Base-by-base conservation (phyloP, 2,113 vertebrate species). In the Chlorodrepanis virens region DNA sequence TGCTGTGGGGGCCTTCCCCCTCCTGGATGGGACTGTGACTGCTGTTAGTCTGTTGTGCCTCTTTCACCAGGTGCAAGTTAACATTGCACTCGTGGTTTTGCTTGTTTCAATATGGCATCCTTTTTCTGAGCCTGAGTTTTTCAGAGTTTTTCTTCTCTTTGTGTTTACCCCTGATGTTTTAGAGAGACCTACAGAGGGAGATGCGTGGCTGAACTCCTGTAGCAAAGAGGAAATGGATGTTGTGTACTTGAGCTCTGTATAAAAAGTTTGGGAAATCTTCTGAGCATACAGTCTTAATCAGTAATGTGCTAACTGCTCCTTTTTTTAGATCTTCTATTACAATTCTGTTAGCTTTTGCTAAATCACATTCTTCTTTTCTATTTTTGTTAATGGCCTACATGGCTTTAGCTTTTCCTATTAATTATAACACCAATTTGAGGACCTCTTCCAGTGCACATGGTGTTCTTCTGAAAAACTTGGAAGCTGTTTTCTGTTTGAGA, bases 21-120 rank as follows among this genome's bases (percentile, higher is more conserved):
- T 64, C 64, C 57, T 31, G 18, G 35, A 20, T 13, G 37, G 24
- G 45, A 16, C 44, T 25, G 21, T 31, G 57, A 2, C 3, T 45
- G 25, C 12, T 7, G 3, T 14, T 52, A 9, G 4, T 15, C 53
- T 68, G 15, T 42, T 63, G 35, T 77, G 15, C 54, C 17, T 39
- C 44, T 81, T 83, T 76, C 1, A 2, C 29, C 45, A 12, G 17
- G 13, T n/a, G 5, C 7, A 60, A 60, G 11, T 45, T 50, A 69
- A 33, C 3, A 1, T 14, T 67, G 53, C 44, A 23, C 2, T 92
- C 0, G 0, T 39, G 33, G 6, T 45, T 88, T 52, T 5, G 5
- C 29, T 60, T 60, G 14, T 69, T 87, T 40, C 27, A 29, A 2
- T 39, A 24, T 10, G 18, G 6, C 28, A 64, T 42, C 19, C 0